Base-by-base conservation (phyloP, 2,113 vertebrate genomes). In the Arothron firmamentum region DNA sequence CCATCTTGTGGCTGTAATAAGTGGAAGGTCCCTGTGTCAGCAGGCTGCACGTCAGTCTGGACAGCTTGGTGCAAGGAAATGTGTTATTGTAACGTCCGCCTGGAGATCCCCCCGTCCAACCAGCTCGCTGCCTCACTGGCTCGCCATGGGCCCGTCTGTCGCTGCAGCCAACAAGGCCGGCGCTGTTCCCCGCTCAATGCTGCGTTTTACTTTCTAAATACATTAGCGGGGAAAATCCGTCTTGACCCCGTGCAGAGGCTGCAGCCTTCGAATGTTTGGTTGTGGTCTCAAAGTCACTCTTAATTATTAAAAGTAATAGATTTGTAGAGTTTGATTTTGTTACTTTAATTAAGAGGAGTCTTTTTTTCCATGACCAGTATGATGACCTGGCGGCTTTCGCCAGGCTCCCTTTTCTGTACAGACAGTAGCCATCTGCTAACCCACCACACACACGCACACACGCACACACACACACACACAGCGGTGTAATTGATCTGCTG, bases 141-240 rank as follows among this genome's bases (percentile, higher is more conserved):
- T 82, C 65, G 28, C 77, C 82, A 70, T 77, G 72, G 63, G 73
- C 65, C 70, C 38, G 71, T 80, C 83, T 85, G 75, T 75, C 76
- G 69, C 60, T 41, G 72, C 65, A 83, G 84, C 78, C 75, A 84
- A 88, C 86, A 89, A 85, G 80, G 87, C 81, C 67, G 65, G 75
- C 78, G 83, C 78, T 88, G 88, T 89, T 88, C 81, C 59, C 67
- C 17, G 45, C 79, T 85, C 75, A 80, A 52, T 77, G 80, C 79
- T 68, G 75, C 76, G 84, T 85, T 83, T 89, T 82, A 79, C 74
- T 85, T 80, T 78, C 67, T 79, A 85, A 88, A 85, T 87, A 80
- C 75, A 62, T 73, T 67, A 5, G 67, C 62, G 70, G 51, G 21
- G 63, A 67, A 67, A 80, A 54, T 20, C 55, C 20, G 75, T 80